Percentiles rank a stretch among this genome's conserved stretches.
Conservation (phyloP, 2,888 invertebrate genomes). For the Ormia ochracea region DNA sequence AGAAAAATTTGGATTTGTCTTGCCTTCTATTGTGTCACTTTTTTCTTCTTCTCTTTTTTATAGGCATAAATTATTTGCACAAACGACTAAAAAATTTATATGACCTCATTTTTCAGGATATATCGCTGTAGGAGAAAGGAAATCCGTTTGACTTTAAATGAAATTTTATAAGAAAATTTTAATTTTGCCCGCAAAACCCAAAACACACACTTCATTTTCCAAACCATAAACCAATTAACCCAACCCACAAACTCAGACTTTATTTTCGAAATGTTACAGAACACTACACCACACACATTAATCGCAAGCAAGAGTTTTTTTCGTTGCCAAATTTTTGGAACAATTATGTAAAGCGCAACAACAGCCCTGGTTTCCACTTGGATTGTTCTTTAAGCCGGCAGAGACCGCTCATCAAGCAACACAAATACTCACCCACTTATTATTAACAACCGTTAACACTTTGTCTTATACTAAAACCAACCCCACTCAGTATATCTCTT, state of each 20-base stretch:
- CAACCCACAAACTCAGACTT: not conserved
- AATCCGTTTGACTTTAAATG: slow-evolving; percentile 69
- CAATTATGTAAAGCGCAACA: not conserved
- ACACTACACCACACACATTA: not conserved
- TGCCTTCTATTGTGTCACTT: slow-evolving; percentile 70
- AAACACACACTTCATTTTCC: not conserved
- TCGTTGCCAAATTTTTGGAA: slow-evolving; percentile 17
- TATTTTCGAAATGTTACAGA: slow-evolving; percentile 4
- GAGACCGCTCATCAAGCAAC: not conserved
- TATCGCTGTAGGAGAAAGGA: slow-evolving; percentile 76
- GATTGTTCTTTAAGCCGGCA: slow-evolving; percentile 5
- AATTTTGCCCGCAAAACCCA: slow-evolving; percentile 5
- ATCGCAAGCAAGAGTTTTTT: slow-evolving; percentile 55
- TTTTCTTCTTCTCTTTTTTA: slow-evolving; percentile 73
- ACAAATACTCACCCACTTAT: slow-evolving; percentile 2
- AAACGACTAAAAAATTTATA: slow-evolving; percentile 77
- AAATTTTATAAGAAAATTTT: slow-evolving; percentile 37
- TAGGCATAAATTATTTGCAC: slow-evolving; percentile 77
- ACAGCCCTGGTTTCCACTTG: slow-evolving; percentile 19
- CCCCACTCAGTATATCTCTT: not conserved
- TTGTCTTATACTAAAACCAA: not conserved
- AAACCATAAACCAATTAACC: not conserved
- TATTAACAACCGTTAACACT: not conserved
- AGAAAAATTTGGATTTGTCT: slow-evolving; percentile 47
- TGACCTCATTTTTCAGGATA: slow-evolving; percentile 77